Base-by-base conservation (phyloP, 2,888 invertebrate species). In the Steinernema scapterisci region DNA sequence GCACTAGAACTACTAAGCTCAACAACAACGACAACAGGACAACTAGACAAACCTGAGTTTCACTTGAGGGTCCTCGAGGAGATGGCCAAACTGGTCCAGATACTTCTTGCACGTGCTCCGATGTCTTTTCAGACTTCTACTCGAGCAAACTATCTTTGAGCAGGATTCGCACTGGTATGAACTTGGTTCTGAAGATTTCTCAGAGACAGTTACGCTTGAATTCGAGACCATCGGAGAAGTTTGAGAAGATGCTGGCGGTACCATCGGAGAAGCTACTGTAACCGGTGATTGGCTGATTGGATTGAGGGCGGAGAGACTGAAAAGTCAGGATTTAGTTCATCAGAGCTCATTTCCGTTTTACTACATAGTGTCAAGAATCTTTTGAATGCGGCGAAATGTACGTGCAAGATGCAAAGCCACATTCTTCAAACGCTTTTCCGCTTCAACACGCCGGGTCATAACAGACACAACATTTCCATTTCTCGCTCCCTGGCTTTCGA, bases 101-200 rank as follows among this genome's bases (percentile, higher is more conserved):
- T 63, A 63, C 19, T 63, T 63, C 63, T 63, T 63, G 31, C 63
- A 63, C 13, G 63, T 63, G 31, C 63, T 63, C 1, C 63, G 11
- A 31, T 63, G 63, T 63, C 63, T 63, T 31, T 63, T 63, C 1
- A 63, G 63, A 31, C 63, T 63, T 31, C 63, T 27, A 31, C 31
- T 38, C 7, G 63, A 63, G 27, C 63, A 25, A 2, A 63, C 63
- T 16, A 63, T n/a, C 27, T 63, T 63, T 11, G 63, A 27, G 63
- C 63, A 63, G 1, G 63, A 63, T 31, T 63, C 63, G 31, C 63
- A 63, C 16, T 63, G 63, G 25, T 63, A n/a, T 5, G 31, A 5
- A 23, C 11, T 23, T 19, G 52, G 31, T 25, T 31, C 63, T 13
- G 63, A 2, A 25, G 63, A 5, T 31, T 63, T 63, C 63, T 25